Evolutionary conservation across 2,797 vertebrate genomes (phyloP).

Genomic region (Sarcophilus harrisii): DNA sequence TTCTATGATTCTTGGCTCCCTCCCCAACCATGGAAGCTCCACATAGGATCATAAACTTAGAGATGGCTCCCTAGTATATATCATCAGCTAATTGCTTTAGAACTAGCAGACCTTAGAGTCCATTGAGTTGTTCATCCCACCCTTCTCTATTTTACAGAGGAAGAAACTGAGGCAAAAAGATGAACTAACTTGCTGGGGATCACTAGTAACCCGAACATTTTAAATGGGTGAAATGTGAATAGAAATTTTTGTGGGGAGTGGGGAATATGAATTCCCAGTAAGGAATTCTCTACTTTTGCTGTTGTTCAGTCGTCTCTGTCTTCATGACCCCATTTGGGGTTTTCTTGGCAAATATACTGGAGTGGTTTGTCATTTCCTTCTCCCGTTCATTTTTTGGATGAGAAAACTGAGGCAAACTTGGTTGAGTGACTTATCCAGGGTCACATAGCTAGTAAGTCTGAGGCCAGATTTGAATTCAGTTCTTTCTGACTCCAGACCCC

Average conservation of each 20-base stretch:
- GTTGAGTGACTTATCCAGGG: no score
- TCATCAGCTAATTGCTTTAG: background rate
- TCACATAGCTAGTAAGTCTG: no score
- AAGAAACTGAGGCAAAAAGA: no score
- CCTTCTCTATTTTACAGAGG: background rate
- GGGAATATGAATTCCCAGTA: background rate
- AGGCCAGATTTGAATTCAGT: no score
- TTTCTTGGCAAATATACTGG: no score
- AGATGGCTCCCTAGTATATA: no score
- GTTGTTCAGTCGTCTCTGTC: no score
- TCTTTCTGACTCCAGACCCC: no score
- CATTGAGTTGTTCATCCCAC: background rate
- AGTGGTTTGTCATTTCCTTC: no score
- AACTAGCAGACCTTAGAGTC: background rate
- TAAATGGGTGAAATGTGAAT: background rate
- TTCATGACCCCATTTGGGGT: no score
- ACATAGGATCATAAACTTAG: background rate
- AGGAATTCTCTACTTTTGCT: background rate
- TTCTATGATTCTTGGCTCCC: background rate
- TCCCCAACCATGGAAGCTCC: background rate
- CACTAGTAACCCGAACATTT: background rate
- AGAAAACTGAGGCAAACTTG: no score
- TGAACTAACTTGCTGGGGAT: background rate
- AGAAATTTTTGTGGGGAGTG: background rate
- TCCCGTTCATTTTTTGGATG: no score